Evolutionary conservation across 1,140 invertebrate genomes (phyloP), one percentile per base, ranked within the genome.

Genomic region (Oreohelix idahoensis): DNA sequence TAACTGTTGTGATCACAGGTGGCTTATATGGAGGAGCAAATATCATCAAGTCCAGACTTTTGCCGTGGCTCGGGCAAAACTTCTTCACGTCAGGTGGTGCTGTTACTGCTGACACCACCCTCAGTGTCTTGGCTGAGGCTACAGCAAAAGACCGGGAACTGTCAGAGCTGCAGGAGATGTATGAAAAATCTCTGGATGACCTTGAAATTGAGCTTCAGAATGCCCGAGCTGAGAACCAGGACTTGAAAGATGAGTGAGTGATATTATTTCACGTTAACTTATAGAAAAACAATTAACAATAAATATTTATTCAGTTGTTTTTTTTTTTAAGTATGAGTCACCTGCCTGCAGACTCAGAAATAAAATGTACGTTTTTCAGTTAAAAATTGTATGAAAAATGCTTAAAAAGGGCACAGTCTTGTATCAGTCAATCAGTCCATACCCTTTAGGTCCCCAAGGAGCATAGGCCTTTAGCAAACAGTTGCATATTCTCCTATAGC

Each of bases 1-100:
- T 8, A 45, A 45, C 42, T 45, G 15, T 45, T 45, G 15, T 58
- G 11, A 77, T 32, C 83, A 39, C 84, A 92, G 92, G 91, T 82
- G 91, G 91, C 35, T 79, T 91, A 83, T 92, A 91, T 87, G 91
- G 91, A 66, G 91, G 91, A n/a, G 88, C 90, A n/a, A 88, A 84
- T 79, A 88, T 89, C 74, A 91, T 92, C 84, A 92, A 92, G 84
- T 89, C 88, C 36, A 87, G 92, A 10, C 88, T 92, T 15, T 83
- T 92, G 70, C 92, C 92, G 74, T 92, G 89, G 88, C 86, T 92
- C 58, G 90, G 92, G 0, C 87, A 89, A 80, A 90, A 89, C 71
- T 91, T 91, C 76, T 90, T 92, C 71, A 87, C 89, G 20, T 86
- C 90, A 23, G 90, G 90, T 17, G 87, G 90, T 42, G 84, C 86